Evolutionary conservation across 2,113 vertebrate genomes (phyloP).

Genomic region (Chauna torquata): DNA sequence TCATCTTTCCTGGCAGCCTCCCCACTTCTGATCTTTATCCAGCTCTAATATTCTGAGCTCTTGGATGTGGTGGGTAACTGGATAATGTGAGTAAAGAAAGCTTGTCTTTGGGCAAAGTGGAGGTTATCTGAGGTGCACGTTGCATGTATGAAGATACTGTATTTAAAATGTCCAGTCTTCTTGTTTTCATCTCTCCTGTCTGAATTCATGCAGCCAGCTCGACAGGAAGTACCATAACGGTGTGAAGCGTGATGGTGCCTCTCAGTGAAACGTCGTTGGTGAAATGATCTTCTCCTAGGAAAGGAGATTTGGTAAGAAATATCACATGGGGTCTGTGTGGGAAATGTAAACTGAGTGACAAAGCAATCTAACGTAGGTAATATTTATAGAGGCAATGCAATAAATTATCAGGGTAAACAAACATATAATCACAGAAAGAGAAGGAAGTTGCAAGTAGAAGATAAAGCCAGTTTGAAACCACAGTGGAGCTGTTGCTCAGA

Average conservation of each 20-base stretch:
- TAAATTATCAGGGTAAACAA: not conserved
- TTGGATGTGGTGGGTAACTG: not conserved
- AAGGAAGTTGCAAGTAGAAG: not conserved
- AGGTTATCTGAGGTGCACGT: not conserved
- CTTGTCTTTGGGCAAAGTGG: not conserved
- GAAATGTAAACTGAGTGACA: not conserved
- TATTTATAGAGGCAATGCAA: accelerated
- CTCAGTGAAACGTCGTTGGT: not conserved
- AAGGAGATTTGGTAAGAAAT: not conserved
- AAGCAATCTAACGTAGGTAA: not conserved
- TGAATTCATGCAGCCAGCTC: not conserved
- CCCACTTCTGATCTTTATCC: not conserved
- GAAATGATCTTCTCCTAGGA: not conserved
- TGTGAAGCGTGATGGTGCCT: not conserved
- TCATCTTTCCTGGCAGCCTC: not conserved
- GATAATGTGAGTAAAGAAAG: not conserved
- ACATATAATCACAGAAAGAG: not conserved
- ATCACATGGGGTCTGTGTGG: not conserved
- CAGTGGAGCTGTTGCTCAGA: not conserved
- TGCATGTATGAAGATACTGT: not conserved
- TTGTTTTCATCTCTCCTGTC: not conserved
- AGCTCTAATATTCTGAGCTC: not conserved
- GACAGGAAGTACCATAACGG: not conserved
- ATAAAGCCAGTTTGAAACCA: not conserved
- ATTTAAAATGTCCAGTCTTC: not conserved